A percentile compares a stretch with the other conserved stretches of the same genome.
These are phyloP conservation scores for Lasiurus cinereus DNA, from an alignment of 2,113 vertebrate species.

Conservation along the genomic window DNA sequence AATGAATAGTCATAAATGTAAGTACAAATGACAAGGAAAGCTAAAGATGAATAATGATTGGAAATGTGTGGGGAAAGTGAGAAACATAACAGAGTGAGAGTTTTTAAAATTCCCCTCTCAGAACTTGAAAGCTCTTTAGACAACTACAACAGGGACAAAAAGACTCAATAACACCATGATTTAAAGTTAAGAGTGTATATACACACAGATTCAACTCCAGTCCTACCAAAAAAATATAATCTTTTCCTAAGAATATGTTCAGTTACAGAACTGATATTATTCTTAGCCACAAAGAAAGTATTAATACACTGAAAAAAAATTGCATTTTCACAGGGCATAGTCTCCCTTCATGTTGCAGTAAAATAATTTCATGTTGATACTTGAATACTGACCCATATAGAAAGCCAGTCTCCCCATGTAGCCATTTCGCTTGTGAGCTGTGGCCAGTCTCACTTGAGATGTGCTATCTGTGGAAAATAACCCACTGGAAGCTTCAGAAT, in stretches of 20 bases:
- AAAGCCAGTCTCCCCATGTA: too few species aligned
- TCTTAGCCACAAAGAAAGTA: not conserved
- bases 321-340: not conserved
- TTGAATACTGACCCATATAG: not conserved
- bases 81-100: not conserved
- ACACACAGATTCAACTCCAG: not conserved
- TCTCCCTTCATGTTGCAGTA: not conserved
- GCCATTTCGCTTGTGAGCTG: too few species aligned
- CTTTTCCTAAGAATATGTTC: not conserved
- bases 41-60: not conserved
- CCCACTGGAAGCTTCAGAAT: too few species aligned
- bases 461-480: too few species aligned
- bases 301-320: not conserved
- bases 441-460: not conserved
- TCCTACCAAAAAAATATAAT: not conserved
- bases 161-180: not conserved
- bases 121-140: not conserved
- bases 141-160: not conserved
- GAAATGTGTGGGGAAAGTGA: not conserved
- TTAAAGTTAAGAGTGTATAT: too few species aligned
- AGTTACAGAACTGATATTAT: not conserved
- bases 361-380: not conserved
- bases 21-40: not conserved
- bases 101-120: not conserved
- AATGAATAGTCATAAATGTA: not conserved